Base-by-base conservation (phyloP, 2,797 vertebrate genomes). In the Myotis planiceps region DNA sequence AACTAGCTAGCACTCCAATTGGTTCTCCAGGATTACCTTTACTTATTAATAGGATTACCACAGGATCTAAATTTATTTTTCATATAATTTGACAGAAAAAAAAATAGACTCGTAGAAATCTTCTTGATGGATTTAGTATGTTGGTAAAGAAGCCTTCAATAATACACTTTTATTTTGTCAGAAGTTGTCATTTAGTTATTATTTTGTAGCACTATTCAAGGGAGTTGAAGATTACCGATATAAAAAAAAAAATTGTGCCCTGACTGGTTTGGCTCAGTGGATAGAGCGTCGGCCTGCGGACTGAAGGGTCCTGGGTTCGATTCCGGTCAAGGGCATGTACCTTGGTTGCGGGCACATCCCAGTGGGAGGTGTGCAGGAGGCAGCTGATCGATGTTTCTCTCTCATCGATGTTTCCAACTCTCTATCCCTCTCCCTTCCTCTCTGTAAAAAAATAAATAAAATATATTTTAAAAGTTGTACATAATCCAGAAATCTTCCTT, bases 241-340 rank as follows among this genome's bases (percentile, higher is more conserved):
- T 9, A 25, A 93, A 83, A 25, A 94, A 83, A 72, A 80, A 68
- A n/a, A n/a, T n/a, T n/a, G n/a, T n/a, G n/a, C n/a, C n/a, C n/a
- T n/a, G n/a, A n/a, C n/a, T n/a, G n/a, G n/a, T n/a, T n/a, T n/a
- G n/a, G n/a, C n/a, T n/a, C n/a, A n/a, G n/a, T n/a, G n/a, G n/a
- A n/a, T n/a, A n/a, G n/a, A n/a, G n/a, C n/a, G n/a, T n/a, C n/a
- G n/a, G n/a, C n/a, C n/a, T n/a, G n/a, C n/a, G n/a, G n/a, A n/a
- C n/a, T n/a, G n/a, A n/a, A n/a, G n/a, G n/a, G n/a, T n/a, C n/a
- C n/a, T n/a, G n/a, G n/a, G n/a, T n/a, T n/a, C n/a, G n/a, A n/a
- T n/a, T n/a, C n/a, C n/a, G n/a, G n/a, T n/a, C n/a, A n/a, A n/a
- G n/a, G n/a, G n/a, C n/a, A n/a, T n/a, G n/a, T n/a, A n/a, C n/a